Percentiles rank a stretch among this genome's conserved stretches.
These are phyloP conservation scores for Dissostichus mawsoni DNA, from an alignment of 2,113 vertebrate species.

Conservation along the genomic window DNA sequence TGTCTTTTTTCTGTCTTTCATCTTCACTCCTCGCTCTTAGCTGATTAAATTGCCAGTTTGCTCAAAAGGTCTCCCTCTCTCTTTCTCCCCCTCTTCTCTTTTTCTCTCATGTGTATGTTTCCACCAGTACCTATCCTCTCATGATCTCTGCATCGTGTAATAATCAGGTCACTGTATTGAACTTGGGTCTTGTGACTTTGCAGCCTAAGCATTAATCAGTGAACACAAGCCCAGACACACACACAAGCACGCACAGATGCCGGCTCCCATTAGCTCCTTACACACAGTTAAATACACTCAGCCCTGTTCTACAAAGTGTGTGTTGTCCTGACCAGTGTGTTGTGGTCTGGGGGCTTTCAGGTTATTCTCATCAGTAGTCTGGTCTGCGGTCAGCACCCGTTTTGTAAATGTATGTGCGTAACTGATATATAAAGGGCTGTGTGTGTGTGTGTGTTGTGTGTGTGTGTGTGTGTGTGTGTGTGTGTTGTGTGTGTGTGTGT, in stretches of 20 bases:
- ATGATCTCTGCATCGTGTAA: slow-evolving; percentile 16
- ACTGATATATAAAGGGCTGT: slow-evolving; percentile 12
- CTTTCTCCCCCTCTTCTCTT: neutral
- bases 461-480: slow-evolving; percentile 19
- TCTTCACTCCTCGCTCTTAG: neutral
- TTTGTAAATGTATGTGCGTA: slow-evolving; percentile 26
- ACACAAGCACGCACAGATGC: slow-evolving; percentile 22
- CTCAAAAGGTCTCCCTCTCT: slow-evolving; percentile 48
- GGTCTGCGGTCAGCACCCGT: slow-evolving; percentile 33
- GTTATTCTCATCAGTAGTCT: slow-evolving; percentile 39
- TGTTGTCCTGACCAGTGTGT: slow-evolving; percentile 16
- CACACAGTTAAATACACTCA: slow-evolving; percentile 14
- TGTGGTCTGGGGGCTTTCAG: slow-evolving; percentile 49
- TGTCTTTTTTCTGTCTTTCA: slow-evolving; percentile 6
- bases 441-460: neutral
- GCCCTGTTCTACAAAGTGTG: slow-evolving; percentile 23
- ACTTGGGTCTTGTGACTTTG: slow-evolving; percentile 50
- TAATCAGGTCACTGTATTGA: slow-evolving; percentile 41
- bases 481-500: slow-evolving; percentile 14
- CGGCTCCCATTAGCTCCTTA: slow-evolving; percentile 38
- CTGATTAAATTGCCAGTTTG: slow-evolving; percentile 42
- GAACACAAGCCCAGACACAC: slow-evolving; percentile 15
- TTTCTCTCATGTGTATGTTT: neutral
- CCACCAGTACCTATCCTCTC: neutral
- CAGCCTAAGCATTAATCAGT: slow-evolving; percentile 44